Conservation (phyloP, 2,888 invertebrate genomes). For the Rugalucina vietnamica region DNA sequence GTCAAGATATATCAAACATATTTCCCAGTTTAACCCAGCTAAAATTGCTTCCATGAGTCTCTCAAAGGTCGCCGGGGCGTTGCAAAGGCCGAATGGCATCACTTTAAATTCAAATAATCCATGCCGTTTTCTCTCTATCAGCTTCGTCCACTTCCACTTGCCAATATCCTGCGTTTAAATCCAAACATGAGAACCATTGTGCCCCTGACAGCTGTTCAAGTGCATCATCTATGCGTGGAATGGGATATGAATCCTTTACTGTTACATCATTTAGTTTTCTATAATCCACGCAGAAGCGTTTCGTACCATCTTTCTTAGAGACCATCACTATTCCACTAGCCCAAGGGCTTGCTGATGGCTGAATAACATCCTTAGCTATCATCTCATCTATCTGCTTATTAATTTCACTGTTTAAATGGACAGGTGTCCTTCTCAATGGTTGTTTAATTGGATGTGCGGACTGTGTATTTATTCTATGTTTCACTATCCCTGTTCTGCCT, state of each 20-base stretch:
- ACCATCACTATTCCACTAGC: slow-evolving; percentile 35
- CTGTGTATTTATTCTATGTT: slow-evolving; percentile 52
- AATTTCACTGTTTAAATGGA: slow-evolving; percentile 12
- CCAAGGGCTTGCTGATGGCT: slow-evolving; percentile 37
- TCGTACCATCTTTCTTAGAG: slow-evolving; percentile 22
- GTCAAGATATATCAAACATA: slow-evolving; percentile 44
- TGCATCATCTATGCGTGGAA: slow-evolving; percentile 27
- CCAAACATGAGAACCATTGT: neutral
- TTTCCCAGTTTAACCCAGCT: slow-evolving; percentile 39
- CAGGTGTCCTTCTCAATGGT: slow-evolving; percentile 40
- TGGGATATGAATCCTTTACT: slow-evolving; percentile 22
- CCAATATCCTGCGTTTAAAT: neutral
- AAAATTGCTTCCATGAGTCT: slow-evolving; percentile 43
- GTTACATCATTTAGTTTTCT: slow-evolving; percentile 33
- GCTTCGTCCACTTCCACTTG: slow-evolving; percentile 5
- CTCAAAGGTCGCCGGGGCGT: slow-evolving; percentile 46
- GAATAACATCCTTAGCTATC: slow-evolving; percentile 17
- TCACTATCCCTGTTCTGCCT: slow-evolving; percentile 43
- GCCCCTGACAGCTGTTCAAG: slow-evolving; percentile 13
- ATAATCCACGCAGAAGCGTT: slow-evolving; percentile 24
- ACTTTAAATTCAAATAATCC: neutral
- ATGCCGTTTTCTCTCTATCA: slow-evolving; percentile 1
- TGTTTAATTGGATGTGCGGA: slow-evolving; percentile 51
- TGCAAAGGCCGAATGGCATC: neutral
- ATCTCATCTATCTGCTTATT: slow-evolving; percentile 4